phyloP scores from a whole-genome alignment of 2,797 vertebrate species.

The Xerus rutilus region DNA sequence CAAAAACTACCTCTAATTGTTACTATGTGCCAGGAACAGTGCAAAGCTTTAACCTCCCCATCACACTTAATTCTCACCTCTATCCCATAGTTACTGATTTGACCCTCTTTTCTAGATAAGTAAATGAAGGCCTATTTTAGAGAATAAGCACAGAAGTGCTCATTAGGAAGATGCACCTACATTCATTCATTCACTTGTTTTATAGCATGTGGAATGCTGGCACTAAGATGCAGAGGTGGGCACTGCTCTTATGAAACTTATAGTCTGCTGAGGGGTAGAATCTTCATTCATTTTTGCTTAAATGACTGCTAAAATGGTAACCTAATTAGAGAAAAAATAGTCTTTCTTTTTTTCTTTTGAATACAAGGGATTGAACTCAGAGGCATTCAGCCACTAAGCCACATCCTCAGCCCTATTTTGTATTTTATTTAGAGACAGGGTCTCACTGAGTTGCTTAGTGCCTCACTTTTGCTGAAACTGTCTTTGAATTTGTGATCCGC shows the following conservation, averaged over 20 bases:
- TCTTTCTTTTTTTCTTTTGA: neutral
- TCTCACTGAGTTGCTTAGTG: too few species aligned
- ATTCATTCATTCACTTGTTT: neutral
- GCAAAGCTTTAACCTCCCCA: neutral
- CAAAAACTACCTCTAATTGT: neutral
- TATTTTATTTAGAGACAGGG: too few species aligned
- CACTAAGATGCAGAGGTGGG: neutral
- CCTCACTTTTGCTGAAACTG: too few species aligned
- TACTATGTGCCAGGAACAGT: neutral
- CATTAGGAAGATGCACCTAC: neutral
- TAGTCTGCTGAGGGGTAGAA: neutral
- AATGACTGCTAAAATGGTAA: conserved; percentile 1
- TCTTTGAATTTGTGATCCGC: too few species aligned
- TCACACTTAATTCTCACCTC: neutral
- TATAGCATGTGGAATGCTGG: neutral
- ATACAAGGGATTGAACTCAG: too few species aligned
- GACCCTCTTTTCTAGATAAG: neutral
- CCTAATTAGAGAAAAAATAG: conserved; percentile 30
- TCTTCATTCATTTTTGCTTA: conserved; percentile 41
- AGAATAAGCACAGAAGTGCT: neutral
- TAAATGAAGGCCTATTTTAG: neutral
- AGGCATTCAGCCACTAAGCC: too few species aligned
- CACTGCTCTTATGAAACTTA: neutral
- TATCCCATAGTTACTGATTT: neutral
- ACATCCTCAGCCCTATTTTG: too few species aligned